phyloP scores from a whole-genome alignment of 2,888 invertebrate genomes.

The Rosalia funebris region DNA sequence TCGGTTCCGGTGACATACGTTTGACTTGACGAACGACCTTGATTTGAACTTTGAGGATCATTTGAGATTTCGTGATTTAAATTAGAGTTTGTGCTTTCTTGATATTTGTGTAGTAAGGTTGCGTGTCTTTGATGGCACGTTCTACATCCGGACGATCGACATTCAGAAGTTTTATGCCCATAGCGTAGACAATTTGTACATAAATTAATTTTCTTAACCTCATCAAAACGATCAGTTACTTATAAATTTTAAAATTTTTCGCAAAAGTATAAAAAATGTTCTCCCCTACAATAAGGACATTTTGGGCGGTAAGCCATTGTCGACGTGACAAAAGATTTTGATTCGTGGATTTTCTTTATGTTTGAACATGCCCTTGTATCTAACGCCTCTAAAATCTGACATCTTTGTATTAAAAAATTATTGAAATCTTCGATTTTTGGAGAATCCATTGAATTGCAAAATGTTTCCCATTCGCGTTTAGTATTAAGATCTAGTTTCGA shows the following conservation, averaged over 20 bases:
- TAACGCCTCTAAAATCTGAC: no score
- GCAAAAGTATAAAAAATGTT: constrained; percentile 33
- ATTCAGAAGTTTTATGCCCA: constrained; percentile 33
- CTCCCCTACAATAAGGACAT: background rate
- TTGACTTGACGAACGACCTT: background rate
- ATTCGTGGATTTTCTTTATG: no score
- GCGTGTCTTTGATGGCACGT: constrained; percentile 31
- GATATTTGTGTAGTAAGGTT: constrained; percentile 12
- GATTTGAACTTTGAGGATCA: background rate
- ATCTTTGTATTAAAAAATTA: no score
- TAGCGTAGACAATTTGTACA: constrained; percentile 39
- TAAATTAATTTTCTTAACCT: constrained; percentile 34
- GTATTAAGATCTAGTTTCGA: no score
- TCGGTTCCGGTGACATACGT: background rate
- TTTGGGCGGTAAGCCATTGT: no score
- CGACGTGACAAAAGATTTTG: no score
- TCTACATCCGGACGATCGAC: constrained; percentile 33
- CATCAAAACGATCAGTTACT: constrained; percentile 22
- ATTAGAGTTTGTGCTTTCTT: background rate
- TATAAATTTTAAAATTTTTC: constrained; percentile 34
- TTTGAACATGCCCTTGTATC: no score
- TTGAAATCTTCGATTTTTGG: no score
- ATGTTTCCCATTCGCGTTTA: no score
- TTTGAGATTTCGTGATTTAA: background rate
- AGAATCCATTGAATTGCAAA: no score